Conservation (phyloP, 2,797 vertebrate genomes). For the Hypotaenidia okinawae region DNA sequence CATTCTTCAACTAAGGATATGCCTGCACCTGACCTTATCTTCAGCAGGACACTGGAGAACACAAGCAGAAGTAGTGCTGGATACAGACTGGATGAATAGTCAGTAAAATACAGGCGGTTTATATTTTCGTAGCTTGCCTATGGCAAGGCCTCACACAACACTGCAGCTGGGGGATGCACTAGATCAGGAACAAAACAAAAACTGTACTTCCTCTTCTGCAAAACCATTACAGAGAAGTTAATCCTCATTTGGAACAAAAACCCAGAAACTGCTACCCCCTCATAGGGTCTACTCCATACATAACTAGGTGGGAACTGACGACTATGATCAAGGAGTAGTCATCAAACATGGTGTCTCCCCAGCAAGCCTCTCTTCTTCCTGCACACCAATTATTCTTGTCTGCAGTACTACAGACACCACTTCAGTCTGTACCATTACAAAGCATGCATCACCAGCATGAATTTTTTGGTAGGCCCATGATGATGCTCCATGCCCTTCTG, state of each 20-base stretch:
- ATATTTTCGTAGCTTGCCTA: not conserved
- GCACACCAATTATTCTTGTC: not conserved
- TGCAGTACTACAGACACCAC: not conserved
- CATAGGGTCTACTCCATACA: fast-evolving
- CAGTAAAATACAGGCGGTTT: not conserved
- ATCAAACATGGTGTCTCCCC: not conserved
- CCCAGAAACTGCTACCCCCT: not conserved
- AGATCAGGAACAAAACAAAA: not conserved
- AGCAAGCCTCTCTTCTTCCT: not conserved
- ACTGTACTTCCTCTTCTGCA: not conserved
- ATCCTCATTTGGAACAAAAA: not conserved
- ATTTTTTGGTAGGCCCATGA: not conserved
- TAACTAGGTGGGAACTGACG: not conserved
- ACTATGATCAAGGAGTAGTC: not conserved
- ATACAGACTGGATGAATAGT: not conserved
- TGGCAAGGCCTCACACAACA: not conserved
- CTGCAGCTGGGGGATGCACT: not conserved
- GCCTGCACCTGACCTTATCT: not conserved
- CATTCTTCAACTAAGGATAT: not conserved
- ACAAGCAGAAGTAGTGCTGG: not conserved
- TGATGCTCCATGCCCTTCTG: not conserved
- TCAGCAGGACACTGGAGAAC: not conserved
- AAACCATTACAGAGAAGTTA: not conserved
- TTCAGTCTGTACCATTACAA: not conserved
- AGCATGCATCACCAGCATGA: fast-evolving